phyloP scores from a whole-genome alignment of 53 echinoderm and acorn worm species.

The Antedon mediterranea region DNA sequence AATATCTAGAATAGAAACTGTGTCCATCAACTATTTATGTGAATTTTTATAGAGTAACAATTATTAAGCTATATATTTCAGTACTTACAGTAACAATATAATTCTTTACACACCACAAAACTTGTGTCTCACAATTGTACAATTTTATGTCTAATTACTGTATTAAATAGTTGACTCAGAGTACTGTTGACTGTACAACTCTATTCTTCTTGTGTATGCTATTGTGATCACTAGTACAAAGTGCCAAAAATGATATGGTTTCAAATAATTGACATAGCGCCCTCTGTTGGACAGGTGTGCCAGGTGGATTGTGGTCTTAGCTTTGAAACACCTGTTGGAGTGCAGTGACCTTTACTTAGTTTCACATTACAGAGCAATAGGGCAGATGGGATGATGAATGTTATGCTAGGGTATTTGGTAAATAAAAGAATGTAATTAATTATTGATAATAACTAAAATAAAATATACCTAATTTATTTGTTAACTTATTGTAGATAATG shows the following conservation, averaged over 20 bases:
- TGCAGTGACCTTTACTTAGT: not conserved
- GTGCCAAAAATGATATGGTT: not conserved
- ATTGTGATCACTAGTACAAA: not conserved
- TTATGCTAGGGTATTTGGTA: not conserved
- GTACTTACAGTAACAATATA: not conserved
- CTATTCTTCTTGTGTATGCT: not conserved
- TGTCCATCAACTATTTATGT: no score
- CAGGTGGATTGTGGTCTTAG: not conserved
- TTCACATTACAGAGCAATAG: not conserved
- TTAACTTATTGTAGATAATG: no score
- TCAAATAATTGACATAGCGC: not conserved
- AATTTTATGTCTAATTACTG: not conserved
- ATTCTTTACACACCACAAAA: not conserved
- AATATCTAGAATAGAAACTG: no score
- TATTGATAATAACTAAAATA: no score
- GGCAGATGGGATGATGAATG: not conserved
- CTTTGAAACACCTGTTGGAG: not conserved
- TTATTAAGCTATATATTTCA: no score
- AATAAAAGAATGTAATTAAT: not conserved
- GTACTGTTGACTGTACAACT: not conserved
- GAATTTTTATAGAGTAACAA: no score
- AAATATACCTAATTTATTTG: no score
- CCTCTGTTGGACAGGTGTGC: not conserved
- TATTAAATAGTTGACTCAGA: not conserved
- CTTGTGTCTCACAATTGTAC: not conserved